Percentiles rank a stretch among this genome's conserved stretches.
These are phyloP conservation scores for Argyresthia albistria DNA, from an alignment of 2,888 invertebrate genomes.

Conservation along the genomic window DNA sequence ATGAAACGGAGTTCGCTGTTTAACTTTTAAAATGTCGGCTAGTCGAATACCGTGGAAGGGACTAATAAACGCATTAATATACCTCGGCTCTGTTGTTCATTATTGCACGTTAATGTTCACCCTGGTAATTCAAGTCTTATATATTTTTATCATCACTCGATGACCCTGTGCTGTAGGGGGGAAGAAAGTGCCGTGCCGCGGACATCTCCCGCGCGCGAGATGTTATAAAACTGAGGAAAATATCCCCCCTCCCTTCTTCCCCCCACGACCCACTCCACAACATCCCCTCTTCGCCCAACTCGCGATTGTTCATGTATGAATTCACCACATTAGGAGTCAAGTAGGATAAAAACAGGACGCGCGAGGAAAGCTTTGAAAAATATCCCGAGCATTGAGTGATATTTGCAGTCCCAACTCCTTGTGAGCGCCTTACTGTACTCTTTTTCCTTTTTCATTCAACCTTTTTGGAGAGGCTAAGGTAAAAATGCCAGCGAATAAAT, in stretches of 20 bases:
- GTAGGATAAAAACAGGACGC: conserved; percentile 72
- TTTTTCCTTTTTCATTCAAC: conserved; percentile 21
- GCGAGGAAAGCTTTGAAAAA: conserved; percentile 57
- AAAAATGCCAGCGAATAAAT: conserved; percentile 10
- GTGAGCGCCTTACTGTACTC: conserved; percentile 23
- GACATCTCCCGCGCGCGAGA: conserved; percentile 28
- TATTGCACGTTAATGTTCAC: too few relatives aligned
- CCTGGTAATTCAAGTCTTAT: too few relatives aligned
- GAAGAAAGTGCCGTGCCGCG: conserved; percentile 13
- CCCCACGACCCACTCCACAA: not conserved
- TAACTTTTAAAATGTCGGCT: too few relatives aligned
- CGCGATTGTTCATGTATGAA: conserved; percentile 79
- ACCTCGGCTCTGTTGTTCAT: too few relatives aligned
- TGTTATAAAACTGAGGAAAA: conserved; percentile 46
- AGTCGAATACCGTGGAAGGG: too few relatives aligned
- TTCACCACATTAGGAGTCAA: conserved; percentile 80
- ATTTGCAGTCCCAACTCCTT: conserved; percentile 26
- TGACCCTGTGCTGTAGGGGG: conserved; percentile 7
- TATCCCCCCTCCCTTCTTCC: conserved; percentile 17
- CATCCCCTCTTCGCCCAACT: conserved; percentile 26
- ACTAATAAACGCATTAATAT: too few relatives aligned
- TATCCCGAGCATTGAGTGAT: conserved; percentile 55
- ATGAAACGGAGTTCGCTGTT: too few relatives aligned
- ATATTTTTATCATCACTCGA: too few relatives aligned
- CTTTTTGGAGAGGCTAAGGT: conserved; percentile 7